Percentiles rank a stretch among this genome's conserved stretches.
Evolutionary conservation across 2,888 invertebrate species (phyloP).

Genomic region (Eugnorisma glareosa): DNA sequence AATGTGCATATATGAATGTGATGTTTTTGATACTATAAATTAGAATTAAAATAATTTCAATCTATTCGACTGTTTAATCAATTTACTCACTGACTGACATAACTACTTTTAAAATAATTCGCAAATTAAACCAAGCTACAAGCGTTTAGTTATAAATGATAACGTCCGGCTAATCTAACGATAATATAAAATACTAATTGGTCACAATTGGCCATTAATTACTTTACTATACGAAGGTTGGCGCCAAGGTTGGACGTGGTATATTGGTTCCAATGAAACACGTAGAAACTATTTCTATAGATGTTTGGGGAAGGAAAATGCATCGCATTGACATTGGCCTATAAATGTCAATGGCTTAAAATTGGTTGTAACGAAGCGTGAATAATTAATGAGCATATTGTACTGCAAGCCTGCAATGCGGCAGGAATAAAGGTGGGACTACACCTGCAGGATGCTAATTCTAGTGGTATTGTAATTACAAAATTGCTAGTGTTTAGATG

Average conservation of each 20-base stretch:
- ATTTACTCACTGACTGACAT: constrained; percentile 15
- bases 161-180: constrained; percentile 37
- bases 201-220: constrained; percentile 53
- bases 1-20: neutral
- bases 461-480: neutral
- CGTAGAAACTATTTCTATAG: constrained; percentile 24
- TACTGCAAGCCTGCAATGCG: constrained; percentile 47
- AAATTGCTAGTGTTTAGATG: neutral
- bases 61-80: constrained; percentile 5
- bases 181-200: constrained; percentile 52
- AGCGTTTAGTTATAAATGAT: constrained; percentile 40
- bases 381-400: constrained; percentile 52
- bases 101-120: constrained; percentile 42
- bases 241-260: constrained; percentile 53
- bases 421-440: constrained; percentile 9
- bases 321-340: constrained; percentile 59
- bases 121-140: constrained; percentile 22
- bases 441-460: constrained; percentile 13
- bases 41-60: constrained; percentile 6
- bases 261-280: constrained; percentile 42
- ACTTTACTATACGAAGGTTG: constrained; percentile 43
- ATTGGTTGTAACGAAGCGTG: constrained; percentile 34
- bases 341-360: constrained; percentile 46
- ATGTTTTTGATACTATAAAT: neutral
- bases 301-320: constrained; percentile 62